phyloP scores from a whole-genome alignment of 2,888 invertebrate genomes.

The Tuta absoluta region DNA sequence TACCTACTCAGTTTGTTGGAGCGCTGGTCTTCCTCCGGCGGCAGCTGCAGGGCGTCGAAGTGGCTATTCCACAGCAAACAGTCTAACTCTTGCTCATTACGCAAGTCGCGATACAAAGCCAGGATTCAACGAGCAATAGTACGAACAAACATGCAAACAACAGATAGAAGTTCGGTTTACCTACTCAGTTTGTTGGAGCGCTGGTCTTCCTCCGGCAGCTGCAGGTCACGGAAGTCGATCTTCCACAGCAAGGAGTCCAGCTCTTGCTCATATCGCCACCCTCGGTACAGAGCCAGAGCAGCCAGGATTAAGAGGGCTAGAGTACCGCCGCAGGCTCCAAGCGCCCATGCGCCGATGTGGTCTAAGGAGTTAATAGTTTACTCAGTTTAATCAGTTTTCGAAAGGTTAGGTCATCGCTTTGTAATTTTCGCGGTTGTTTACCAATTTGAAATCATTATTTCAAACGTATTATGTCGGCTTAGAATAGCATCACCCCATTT shows the following conservation, averaged over 20 bases:
- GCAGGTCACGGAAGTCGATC: slow-evolving; percentile 94
- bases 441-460: too few species aligned
- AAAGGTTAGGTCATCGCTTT: neutral
- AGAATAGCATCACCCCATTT: too few species aligned
- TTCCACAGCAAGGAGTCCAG: slow-evolving; percentile 96
- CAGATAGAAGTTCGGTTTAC: slow-evolving; percentile 73
- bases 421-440: too few species aligned
- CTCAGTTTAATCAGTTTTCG: neutral
- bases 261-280: slow-evolving; percentile 97
- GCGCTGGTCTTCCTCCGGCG: slow-evolving; percentile 68
- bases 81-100: slow-evolving; percentile 95
- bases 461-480: too few species aligned
- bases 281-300: slow-evolving; percentile 90
- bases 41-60: slow-evolving; percentile 91
- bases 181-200: slow-evolving; percentile 79
- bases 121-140: slow-evolving; percentile 51
- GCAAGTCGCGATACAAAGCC: slow-evolving; percentile 93
- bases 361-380: slow-evolving; percentile 79
- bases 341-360: slow-evolving; percentile 90
- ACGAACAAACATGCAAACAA: slow-evolving; percentile 62
- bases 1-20: slow-evolving; percentile 80
- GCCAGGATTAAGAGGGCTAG: slow-evolving; percentile 86
- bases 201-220: slow-evolving; percentile 81
- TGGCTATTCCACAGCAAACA: slow-evolving; percentile 97
- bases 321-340: slow-evolving; percentile 90